A percentile compares a stretch with the other conserved stretches of the same genome.
Conservation (phyloP, 1,140 invertebrate species). For the Drosophila pachea region DNA sequence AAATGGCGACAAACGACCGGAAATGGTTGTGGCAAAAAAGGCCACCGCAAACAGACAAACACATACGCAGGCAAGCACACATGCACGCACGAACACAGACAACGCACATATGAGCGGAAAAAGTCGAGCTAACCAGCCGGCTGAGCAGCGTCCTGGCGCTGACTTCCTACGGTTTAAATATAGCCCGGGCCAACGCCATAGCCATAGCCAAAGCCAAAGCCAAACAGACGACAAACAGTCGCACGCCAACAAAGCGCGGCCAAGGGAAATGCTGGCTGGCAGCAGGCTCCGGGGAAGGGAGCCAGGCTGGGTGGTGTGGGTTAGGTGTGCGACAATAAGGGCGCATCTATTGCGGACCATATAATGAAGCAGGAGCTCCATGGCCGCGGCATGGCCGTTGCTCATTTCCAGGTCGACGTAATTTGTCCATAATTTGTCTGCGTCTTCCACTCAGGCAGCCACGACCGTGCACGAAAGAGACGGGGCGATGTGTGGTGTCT, state of each 20-base stretch:
- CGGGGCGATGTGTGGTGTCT: neutral
- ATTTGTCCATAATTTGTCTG: slow-evolving; percentile 77
- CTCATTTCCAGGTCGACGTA: slow-evolving; percentile 75
- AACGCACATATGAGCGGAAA: slow-evolving; percentile 31
- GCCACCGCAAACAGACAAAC: slow-evolving; percentile 31
- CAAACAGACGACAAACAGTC: slow-evolving; percentile 58
- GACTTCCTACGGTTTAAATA: slow-evolving; percentile 73
- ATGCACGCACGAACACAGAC: slow-evolving; percentile 9
- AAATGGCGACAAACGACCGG: slow-evolving; percentile 75
- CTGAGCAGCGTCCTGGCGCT: slow-evolving; percentile 50
- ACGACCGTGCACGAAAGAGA: neutral
- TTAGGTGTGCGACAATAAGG: slow-evolving; percentile 31
- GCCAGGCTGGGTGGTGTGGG: neutral
- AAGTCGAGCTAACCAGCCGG: slow-evolving; percentile 54
- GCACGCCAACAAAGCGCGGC: slow-evolving; percentile 49
- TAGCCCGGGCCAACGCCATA: slow-evolving; percentile 58
- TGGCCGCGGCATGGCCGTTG: slow-evolving; percentile 52
- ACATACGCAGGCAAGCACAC: slow-evolving; percentile 9
- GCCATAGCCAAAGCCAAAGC: slow-evolving; percentile 60
- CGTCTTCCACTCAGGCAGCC: slow-evolving; percentile 52
- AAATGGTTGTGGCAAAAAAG: slow-evolving; percentile 51
- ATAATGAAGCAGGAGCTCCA: slow-evolving; percentile 63
- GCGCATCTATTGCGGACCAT: slow-evolving; percentile 47
- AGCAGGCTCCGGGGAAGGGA: neutral
- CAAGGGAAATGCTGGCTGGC: neutral